Percentiles rank a stretch among this genome's conserved stretches.
These are phyloP conservation scores for Turritopsis dohrnii DNA, from an alignment of 30 jellyfish, hydroid and myxozoan species.

Conservation along the genomic window DNA sequence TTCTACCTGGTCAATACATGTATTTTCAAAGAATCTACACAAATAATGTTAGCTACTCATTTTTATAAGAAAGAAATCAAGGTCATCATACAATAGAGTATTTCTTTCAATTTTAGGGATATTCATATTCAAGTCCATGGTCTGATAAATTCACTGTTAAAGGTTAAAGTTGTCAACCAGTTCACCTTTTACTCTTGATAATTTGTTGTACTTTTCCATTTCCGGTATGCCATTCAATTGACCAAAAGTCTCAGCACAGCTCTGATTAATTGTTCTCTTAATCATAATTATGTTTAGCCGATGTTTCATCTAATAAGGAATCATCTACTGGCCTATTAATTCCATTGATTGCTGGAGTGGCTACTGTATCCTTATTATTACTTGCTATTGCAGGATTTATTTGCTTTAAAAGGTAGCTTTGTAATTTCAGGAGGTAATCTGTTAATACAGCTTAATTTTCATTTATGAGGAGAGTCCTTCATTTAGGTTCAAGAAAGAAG, in stretches of 20 bases:
- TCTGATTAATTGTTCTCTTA: not conserved
- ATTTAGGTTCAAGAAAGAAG: not conserved
- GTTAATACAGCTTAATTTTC: not conserved
- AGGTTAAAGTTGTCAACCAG: not conserved
- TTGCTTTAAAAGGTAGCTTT: not conserved
- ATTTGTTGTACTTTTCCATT: not conserved
- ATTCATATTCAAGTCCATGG: not conserved
- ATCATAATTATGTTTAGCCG: not conserved
- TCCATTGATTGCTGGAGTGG: not conserved
- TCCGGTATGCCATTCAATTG: too few species aligned
- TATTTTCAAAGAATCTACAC: not conserved
- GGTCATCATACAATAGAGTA: not conserved
- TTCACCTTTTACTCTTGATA: too few species aligned
- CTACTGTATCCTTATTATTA: not conserved
- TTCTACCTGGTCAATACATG: not conserved
- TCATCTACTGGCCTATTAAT: not conserved
- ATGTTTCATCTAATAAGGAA: not conserved
- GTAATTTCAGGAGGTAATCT: not conserved
- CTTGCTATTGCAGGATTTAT: not conserved
- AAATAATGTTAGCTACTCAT: not conserved
- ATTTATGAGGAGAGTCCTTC: not conserved
- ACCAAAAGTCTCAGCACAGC: not conserved
- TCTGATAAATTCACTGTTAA: not conserved
- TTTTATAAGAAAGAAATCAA: too few species aligned
- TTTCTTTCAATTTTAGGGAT: not conserved